phyloP scores from a whole-genome alignment of 2,113 vertebrate species.

The Lathamus discolor region DNA sequence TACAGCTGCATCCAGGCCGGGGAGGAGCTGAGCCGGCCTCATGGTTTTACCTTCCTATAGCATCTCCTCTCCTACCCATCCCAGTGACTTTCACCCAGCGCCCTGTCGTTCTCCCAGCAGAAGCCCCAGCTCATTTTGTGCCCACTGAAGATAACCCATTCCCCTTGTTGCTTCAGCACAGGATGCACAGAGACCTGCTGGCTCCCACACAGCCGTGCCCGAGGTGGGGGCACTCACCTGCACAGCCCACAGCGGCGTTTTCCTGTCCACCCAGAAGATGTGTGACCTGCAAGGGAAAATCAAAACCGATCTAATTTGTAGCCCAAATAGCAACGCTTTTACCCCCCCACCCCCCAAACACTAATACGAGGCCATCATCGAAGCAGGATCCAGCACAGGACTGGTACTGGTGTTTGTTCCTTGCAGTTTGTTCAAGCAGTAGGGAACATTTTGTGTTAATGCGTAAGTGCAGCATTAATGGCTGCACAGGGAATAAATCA shows the following conservation, averaged over 20 bases:
- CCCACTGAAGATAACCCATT: not conserved
- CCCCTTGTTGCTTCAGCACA: not conserved
- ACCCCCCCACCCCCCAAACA: accelerated
- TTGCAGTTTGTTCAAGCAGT: not conserved
- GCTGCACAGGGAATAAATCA: not conserved
- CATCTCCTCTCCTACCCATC: not conserved
- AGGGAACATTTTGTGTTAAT: not conserved
- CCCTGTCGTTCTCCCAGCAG: not conserved
- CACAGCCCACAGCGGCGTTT: constrained; percentile 88
- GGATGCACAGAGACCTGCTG: not conserved
- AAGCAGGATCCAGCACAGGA: not conserved
- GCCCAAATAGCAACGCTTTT: accelerated
- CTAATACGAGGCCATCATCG: accelerated
- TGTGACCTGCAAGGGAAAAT: constrained; percentile 69
- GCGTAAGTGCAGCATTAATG: not conserved
- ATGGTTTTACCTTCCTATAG: not conserved
- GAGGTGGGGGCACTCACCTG: constrained; percentile 78
- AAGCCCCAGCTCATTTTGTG: not conserved
- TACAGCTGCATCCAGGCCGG: not conserved
- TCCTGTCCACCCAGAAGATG: constrained; percentile 91
- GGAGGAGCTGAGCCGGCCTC: not conserved
- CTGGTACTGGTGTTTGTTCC: not conserved
- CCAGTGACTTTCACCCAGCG: not conserved
- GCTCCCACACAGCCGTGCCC: accelerated
- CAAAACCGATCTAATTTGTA: accelerated